Evolutionary conservation across 2,888 invertebrate genomes (phyloP), one percentile per base, ranked within the genome.

Genomic region (Athalia circularis): DNA sequence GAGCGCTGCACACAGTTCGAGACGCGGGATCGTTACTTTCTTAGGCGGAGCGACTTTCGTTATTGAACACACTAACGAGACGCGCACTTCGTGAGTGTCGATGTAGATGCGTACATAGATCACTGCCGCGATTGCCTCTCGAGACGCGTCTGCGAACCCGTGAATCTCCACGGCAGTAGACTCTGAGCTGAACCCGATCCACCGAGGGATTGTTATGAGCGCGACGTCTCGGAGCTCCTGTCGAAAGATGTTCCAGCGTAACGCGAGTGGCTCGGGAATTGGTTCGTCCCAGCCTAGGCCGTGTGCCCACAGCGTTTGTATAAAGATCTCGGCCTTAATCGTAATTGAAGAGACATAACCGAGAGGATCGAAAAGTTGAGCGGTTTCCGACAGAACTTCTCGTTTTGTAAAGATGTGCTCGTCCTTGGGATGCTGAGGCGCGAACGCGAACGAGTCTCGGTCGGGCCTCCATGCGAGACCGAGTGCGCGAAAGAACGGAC

Each of bases 41-140:
- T 81, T 82, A 3, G 82, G 48, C 0, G 81, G 80, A 8, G 81
- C 81, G 15, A 83, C 82, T 68, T 68, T 76, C 5, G 80, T 79
- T 65, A 81, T 80, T 3, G 81, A 80, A n/a, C 76, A 13, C 6
- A 82, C 48, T 11, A 82, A 59, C 4, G 72, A 62, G 8, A 77
- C 77, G 48, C 75, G 54, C 29, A 48, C 61, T 8, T 77, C 61
- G 57, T 65, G 75, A 48, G 62, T 52, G n/a, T 70, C 57, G 43
- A 67, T 29, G 0, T 79, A 6, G 0, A 78, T 65, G 29, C 78
- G 57, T 9, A 79, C 45, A 45, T 81, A 82, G 3, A 82, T 75
- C 3, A 78, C 79, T 0, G 80, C 81, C 0, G 79, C 80, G 15
- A 79, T 65, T 52, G 81, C 77, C 0, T 50, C 15, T 68, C 79